Conservation (phyloP, 2,797 vertebrate genomes). For the Brachymystax lenok region DNA sequence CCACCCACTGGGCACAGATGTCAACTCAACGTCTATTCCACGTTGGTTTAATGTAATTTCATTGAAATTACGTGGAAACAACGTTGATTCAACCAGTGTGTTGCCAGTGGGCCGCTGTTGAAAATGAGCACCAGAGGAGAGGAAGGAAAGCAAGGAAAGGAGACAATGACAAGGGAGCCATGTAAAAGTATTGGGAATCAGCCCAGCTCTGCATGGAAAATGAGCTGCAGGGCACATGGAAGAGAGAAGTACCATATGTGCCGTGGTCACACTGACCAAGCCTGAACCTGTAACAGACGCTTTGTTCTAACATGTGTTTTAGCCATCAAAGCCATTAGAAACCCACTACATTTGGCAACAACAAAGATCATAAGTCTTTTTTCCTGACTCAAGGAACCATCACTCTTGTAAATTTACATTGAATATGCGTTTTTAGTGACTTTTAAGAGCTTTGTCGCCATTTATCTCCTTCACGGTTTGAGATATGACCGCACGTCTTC, state of each 20-base stretch:
- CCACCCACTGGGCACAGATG: no score
- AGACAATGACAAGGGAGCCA: background rate
- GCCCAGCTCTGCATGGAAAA: slow-evolving; percentile 22
- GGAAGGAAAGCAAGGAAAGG: slow-evolving; percentile 25
- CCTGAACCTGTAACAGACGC: slow-evolving; percentile 49
- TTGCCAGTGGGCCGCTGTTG: background rate
- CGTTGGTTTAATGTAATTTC: no score
- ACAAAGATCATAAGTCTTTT: slow-evolving; percentile 51
- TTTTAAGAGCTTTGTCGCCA: slow-evolving; percentile 42
- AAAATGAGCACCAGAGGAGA: background rate
- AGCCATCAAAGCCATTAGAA: slow-evolving; percentile 76
- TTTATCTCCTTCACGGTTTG: slow-evolving; percentile 46
- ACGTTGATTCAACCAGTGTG: no score
- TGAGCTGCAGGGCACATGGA: slow-evolving; percentile 27
- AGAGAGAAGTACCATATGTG: slow-evolving; percentile 51
- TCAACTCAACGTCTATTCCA: no score
- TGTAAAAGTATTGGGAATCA: slow-evolving; percentile 25
- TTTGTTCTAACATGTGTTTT: slow-evolving; percentile 73
- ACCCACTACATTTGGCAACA: slow-evolving; percentile 69
- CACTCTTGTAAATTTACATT: slow-evolving; percentile 69
- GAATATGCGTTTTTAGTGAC: slow-evolving; percentile 55
- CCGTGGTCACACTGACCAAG: slow-evolving; percentile 45
- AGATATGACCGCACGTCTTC: slow-evolving; percentile 25
- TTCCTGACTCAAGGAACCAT: slow-evolving; percentile 56
- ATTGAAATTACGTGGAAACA: no score